Percentiles rank a stretch among this genome's conserved stretches.
Conservation (phyloP, 2,888 invertebrate genomes). For the Drosophila lacicola region DNA sequence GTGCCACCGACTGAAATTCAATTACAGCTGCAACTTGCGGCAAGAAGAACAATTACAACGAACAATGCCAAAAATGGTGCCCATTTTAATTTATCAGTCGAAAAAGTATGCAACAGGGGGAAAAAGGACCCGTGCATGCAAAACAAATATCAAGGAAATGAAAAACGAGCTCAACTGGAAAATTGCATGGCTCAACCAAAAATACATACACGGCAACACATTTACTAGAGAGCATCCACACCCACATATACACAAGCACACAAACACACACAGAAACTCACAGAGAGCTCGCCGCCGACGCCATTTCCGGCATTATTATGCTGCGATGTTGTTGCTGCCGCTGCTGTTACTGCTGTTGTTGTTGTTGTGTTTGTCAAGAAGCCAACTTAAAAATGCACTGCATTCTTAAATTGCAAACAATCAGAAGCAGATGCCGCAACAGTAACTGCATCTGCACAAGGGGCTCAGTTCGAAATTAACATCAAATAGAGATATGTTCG, state of each 20-base stretch:
- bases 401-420: conserved; percentile 59
- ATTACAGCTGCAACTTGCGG: conserved; percentile 58
- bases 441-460: conserved; percentile 18
- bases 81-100: conserved; percentile 68
- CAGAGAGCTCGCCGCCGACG: conserved; percentile 61
- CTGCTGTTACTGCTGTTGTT: conserved; percentile 25
- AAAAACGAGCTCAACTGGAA: conserved; percentile 79
- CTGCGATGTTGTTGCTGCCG: conserved; percentile 8
- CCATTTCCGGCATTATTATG: conserved; percentile 64
- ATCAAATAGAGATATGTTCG: conserved; percentile 76
- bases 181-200: conserved; percentile 63
- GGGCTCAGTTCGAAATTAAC: conserved; percentile 41
- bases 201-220: conserved; percentile 24
- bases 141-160: conserved; percentile 80
- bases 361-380: conserved; percentile 45
- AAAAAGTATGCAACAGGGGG: conserved; percentile 47
- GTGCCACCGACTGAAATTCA: conserved; percentile 62
- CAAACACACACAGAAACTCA: conserved; percentile 32
- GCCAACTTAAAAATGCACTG: conserved; percentile 72
- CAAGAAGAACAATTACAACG: conserved; percentile 54
- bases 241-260: conserved; percentile 16
- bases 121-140: conserved; percentile 47
- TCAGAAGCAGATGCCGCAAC: conserved; percentile 19
- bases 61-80: conserved; percentile 41
- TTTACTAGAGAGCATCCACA: conserved; percentile 1